Evolutionary conservation across 2,113 vertebrate species (phyloP).

Genomic region (Dipodomys ordii): DNA sequence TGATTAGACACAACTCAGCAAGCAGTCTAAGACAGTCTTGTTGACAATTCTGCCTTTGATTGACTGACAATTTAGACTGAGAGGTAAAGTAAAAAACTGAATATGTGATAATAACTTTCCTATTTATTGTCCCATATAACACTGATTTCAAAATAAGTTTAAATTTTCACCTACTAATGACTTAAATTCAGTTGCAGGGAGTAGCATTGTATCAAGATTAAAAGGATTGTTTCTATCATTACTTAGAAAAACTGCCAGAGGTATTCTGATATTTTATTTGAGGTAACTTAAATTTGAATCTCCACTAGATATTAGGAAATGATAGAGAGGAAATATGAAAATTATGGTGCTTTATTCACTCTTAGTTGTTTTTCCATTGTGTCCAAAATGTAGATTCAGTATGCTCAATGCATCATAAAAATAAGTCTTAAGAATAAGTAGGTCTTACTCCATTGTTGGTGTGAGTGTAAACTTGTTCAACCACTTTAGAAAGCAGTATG

Average conservation of each 20-base stretch:
- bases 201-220: neutral
- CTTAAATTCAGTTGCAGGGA: neutral
- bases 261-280: constrained; percentile 24
- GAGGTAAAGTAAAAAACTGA: neutral
- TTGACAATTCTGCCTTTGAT: neutral
- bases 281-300: constrained; percentile 1
- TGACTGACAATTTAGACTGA: neutral
- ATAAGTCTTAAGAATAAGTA: neutral
- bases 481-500: no score
- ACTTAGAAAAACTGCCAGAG: neutral
- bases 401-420: neutral
- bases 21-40: neutral
- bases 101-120: neutral
- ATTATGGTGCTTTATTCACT: neutral
- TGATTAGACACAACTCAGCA: neutral
- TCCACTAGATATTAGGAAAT: neutral
- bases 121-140: neutral
- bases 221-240: neutral
- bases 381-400: constrained; percentile 1
- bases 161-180: neutral
- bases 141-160: neutral
- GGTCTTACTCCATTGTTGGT: no score
- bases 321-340: constrained; percentile 1
- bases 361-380: neutral
- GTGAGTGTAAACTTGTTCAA: no score